Evolutionary conservation across 2,888 invertebrate species (phyloP), one percentile per base, ranked within the genome.

Genomic region (Drosophila buzzatii): DNA sequence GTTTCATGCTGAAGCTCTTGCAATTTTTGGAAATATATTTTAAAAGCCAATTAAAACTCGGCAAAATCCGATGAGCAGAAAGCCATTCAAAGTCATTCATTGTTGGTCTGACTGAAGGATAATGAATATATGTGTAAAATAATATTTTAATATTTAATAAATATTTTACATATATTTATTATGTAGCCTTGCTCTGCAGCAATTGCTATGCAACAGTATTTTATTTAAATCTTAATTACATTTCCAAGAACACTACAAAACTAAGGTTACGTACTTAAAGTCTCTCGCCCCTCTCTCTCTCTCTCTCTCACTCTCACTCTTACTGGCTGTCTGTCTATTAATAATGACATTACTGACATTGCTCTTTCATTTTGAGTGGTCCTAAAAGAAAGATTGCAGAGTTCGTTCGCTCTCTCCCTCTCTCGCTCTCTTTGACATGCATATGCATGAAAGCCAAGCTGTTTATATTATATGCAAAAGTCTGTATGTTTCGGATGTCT

Each of bases 311-410:
- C 14, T 4, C 42, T 42, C 18, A n/a, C 27, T 47, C 47, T 27
- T 4, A 16, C 47, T 27, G 47, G 45, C 45, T 23, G 23, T 14
- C 23, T 16, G 33, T 37, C 52, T 37, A 49, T 60, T 49, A 45
- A 56, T 69, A 83, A 78, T 78, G 79, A 56, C 65, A 75, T 81
- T 83, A 63, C 60, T 56, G 49, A 45, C 61, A 76, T 73, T 75
- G 58, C 64, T 59, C 59, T 49, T 52, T 52, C 53, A 49, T 49
- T 70, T 51, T 45, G 58, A 64, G 49, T 59, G 51, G 20, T 23
- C 18, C 37, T 58, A 68, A 67, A 49, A 39, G 42, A 20, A 20
- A 37, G 27, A 63, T 62, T 51, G 23, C 3, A 37, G 42, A 60
- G 47, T 47, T 33, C 49, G 49, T 33, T 51, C 7, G 20, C 35